These are phyloP conservation scores for Caenorhabditis inopinata DNA, from an alignment of 1,140 invertebrate genomes.

Conservation along the genomic window DNA sequence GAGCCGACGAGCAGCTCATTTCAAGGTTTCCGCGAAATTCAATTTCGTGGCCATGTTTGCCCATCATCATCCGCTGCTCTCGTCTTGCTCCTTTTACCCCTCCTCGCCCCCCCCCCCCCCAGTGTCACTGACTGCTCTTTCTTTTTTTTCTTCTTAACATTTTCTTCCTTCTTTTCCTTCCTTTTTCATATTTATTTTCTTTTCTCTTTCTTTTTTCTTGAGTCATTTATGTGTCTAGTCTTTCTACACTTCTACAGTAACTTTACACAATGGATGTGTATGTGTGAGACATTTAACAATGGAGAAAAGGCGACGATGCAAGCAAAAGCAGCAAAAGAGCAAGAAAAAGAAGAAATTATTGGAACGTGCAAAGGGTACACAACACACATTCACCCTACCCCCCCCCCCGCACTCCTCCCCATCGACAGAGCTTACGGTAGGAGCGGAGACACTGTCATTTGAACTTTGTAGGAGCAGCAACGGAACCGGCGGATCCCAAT, in stretches of 20 bases:
- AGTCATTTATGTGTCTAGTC: background rate
- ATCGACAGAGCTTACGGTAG: background rate
- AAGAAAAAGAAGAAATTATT: background rate
- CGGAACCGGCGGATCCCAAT: too few relatives aligned
- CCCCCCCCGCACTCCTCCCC: too few relatives aligned
- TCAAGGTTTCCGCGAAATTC: constrained; percentile 30
- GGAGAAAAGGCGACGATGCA: background rate
- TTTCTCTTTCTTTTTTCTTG: background rate
- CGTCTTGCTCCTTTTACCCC: background rate
- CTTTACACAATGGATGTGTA: background rate
- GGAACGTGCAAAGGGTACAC: background rate
- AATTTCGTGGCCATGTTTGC: constrained; percentile 21
- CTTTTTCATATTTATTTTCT: background rate
- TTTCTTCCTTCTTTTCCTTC: background rate
- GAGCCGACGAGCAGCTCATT: background rate
- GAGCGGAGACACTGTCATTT: background rate
- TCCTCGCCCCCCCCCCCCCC: too few relatives aligned
- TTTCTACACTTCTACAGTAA: background rate
- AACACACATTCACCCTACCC: background rate
- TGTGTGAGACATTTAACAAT: background rate
- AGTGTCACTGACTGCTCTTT: background rate
- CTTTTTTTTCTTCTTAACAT: background rate
- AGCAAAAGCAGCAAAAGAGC: background rate
- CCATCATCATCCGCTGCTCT: background rate
- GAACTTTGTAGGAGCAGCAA: background rate